Evolutionary conservation across 2,888 invertebrate genomes (phyloP), one percentile per base, ranked within the genome.

Genomic region (Clanis bilineata): DNA sequence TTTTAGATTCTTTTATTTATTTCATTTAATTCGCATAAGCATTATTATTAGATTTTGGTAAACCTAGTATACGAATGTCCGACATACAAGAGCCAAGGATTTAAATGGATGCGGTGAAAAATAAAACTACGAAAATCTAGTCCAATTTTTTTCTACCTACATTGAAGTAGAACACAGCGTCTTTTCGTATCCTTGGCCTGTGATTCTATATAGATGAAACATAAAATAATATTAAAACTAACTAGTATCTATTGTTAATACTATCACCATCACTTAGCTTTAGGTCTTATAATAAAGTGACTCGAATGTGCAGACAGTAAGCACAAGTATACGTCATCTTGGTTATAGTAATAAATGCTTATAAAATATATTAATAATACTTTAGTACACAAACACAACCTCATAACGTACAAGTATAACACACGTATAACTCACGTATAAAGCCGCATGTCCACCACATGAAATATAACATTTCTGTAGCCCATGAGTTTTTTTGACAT

Each of bases 371-470:
- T 59, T 43, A 43, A 55, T 55, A 59, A 41, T 59, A 59, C 36
- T 38, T 32, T 38, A 58, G 36, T 47, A 58, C 39, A 58, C 45
- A 47, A 47, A 58, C 44, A 61, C 54, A 58, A 58, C 54, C 44
- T 55, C 55, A 44, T 43, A 41, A 56, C 9, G 18, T 58, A 54
- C 23, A 54, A 32, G 41, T 51, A 36, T 47, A 54, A 28, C 22
- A 28, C 21, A 58, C 36, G 41, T 38, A 57, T 45, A 39, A 18
- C 9, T 23, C 65, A 23, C 61, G 59, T 32, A 23, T 41, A 45
- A 41, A 58, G 56, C 45, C n/a, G n/a, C n/a, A n/a, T n/a, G n/a
- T n/a, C n/a, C n/a, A n/a, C n/a, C n/a, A n/a, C n/a, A n/a, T n/a
- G n/a, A n/a, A n/a, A n/a, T n/a, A n/a, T n/a, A n/a, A n/a, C n/a